phyloP scores from a whole-genome alignment of 2,888 invertebrate species.

The Thalpophila matura region DNA sequence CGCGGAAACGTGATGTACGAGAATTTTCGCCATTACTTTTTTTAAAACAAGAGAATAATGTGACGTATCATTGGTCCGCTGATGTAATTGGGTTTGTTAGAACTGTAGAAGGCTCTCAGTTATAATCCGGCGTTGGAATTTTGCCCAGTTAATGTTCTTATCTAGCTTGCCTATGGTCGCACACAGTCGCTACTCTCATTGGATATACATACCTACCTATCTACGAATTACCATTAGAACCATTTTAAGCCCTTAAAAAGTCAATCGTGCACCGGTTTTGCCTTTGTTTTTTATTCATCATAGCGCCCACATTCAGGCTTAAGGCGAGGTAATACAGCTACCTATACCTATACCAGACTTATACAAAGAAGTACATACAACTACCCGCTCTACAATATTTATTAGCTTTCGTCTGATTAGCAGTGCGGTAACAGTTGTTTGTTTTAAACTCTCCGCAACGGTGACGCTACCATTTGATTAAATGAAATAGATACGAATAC shows the following conservation, averaged over 20 bases:
- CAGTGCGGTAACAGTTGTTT: conserved; percentile 9
- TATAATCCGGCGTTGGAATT: conserved; percentile 42
- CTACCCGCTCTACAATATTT: conserved; percentile 12
- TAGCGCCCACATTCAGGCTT: neutral
- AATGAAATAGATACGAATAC: conserved; percentile 21
- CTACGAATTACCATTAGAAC: no score
- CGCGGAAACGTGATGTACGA: conserved; percentile 38
- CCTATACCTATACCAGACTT: neutral
- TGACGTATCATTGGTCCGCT: conserved; percentile 24
- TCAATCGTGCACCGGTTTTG: no score
- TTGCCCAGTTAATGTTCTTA: conserved; percentile 28
- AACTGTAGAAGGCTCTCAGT: conserved; percentile 30
- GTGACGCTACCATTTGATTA: conserved; percentile 24
- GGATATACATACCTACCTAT: no score
- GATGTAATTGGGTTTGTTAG: conserved; percentile 45
- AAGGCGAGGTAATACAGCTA: neutral
- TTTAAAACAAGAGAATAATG: conserved; percentile 32
- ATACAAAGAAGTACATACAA: neutral
- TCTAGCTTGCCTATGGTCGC: conserved; percentile 1
- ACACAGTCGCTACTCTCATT: neutral
- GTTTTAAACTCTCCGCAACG: conserved; percentile 5
- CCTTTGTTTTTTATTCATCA: no score
- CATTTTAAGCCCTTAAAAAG: no score
- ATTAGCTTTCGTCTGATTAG: conserved; percentile 28
- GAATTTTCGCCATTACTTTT: conserved; percentile 34